Evolutionary conservation across 2,113 vertebrate species (phyloP).

Genomic region (Cygnus buccinator): DNA sequence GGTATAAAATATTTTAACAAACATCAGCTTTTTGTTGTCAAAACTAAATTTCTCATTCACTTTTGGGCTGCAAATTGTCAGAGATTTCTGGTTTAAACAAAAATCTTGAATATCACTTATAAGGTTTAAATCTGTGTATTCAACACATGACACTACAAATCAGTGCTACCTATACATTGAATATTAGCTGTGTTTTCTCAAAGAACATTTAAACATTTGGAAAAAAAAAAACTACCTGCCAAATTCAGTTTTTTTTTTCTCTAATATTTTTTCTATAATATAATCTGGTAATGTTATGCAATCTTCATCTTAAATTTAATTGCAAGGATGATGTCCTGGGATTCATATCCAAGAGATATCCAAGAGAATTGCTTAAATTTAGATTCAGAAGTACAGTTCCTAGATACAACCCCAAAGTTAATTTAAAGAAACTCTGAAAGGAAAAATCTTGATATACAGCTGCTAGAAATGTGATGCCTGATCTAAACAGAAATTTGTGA

Average conservation of each 20-base stretch:
- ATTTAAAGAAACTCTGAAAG: background rate
- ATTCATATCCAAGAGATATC: background rate
- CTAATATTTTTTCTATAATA: background rate
- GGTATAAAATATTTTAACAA: slow-evolving; percentile 51
- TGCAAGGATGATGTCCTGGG: background rate
- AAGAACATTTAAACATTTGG: background rate
- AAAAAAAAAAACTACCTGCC: background rate
- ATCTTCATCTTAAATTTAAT: background rate
- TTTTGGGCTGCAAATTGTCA: background rate
- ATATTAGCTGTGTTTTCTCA: background rate
- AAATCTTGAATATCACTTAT: background rate
- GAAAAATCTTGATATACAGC: background rate
- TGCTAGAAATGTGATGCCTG: background rate
- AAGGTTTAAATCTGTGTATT: background rate
- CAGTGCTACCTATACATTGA: background rate
- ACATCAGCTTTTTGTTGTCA: slow-evolving; percentile 19
- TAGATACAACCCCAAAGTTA: background rate
- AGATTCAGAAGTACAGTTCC: background rate
- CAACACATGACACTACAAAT: background rate
- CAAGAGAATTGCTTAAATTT: background rate
- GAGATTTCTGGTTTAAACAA: background rate
- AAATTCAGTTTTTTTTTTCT: background rate
- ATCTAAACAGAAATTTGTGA: background rate
- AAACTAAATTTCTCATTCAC: background rate
- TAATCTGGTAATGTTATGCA: background rate